Evolutionary conservation across 2,888 invertebrate species (phyloP).

Genomic region (Epinotia nisella): DNA sequence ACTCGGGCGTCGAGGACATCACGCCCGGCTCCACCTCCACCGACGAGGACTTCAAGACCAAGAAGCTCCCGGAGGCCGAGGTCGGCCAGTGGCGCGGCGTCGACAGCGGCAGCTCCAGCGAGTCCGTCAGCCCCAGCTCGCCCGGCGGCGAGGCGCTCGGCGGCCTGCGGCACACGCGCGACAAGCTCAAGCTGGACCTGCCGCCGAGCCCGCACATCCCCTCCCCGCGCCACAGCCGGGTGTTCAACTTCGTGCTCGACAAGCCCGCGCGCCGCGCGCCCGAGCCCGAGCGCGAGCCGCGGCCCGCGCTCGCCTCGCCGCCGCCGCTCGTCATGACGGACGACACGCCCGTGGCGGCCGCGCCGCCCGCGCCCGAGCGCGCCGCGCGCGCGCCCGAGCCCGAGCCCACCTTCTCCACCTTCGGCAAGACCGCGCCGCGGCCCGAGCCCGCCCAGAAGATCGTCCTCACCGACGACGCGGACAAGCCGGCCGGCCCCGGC

Average conservation of each 20-base stretch:
- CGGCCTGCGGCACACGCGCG: constrained; percentile 89
- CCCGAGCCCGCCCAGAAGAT: constrained; percentile 66
- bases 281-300: no score
- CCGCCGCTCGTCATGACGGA: constrained; percentile 73
- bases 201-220: constrained; percentile 83
- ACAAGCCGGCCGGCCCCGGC: constrained; percentile 52
- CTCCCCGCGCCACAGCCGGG: constrained; percentile 72
- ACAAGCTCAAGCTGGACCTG: constrained; percentile 89
- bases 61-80: constrained; percentile 60
- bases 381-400: constrained; percentile 64
- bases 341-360: constrained; percentile 74
- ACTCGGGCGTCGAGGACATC: constrained; percentile 86
- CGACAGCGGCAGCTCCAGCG: constrained; percentile 76
- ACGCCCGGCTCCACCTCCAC: constrained; percentile 74
- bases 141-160: constrained; percentile 83
- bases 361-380: constrained; percentile 62
- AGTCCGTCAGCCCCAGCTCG: constrained; percentile 76
- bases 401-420: constrained; percentile 85
- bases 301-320: constrained; percentile 49
- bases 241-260: constrained; percentile 77
- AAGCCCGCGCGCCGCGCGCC: constrained; percentile 67
- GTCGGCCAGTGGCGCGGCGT: constrained; percentile 60
- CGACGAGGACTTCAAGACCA: constrained; percentile 68
- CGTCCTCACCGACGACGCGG: constrained; percentile 57
- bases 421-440: constrained; percentile 79